Evolutionary conservation across 2,113 vertebrate species (phyloP).

Genomic region (Vireo altiloquus): DNA sequence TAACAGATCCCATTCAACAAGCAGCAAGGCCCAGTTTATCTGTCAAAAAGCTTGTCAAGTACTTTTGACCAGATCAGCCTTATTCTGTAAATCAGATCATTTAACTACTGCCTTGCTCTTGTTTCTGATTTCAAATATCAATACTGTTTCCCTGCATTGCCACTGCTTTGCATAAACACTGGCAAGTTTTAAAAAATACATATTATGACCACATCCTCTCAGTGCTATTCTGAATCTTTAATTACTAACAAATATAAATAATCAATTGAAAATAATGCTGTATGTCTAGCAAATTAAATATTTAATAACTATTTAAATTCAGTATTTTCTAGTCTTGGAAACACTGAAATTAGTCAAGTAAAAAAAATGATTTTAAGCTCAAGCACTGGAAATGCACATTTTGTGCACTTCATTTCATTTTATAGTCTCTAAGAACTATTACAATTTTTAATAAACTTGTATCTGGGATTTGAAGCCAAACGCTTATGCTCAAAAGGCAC

Average conservation of each 20-base stretch:
- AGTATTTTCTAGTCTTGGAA: conserved; percentile 51
- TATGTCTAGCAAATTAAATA: conserved; percentile 53
- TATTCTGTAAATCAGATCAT: neutral
- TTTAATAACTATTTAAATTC: conserved; percentile 69
- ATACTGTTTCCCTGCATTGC: neutral
- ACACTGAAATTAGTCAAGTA: conserved; percentile 68
- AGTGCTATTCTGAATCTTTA: neutral
- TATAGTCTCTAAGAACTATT: conserved; percentile 73
- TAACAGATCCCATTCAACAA: neutral
- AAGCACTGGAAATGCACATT: conserved; percentile 70
- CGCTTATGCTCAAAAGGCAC: conserved; percentile 69
- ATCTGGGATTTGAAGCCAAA: conserved; percentile 73
- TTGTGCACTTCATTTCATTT: conserved; percentile 76
- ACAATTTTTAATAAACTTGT: conserved; percentile 80
- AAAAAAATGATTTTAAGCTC: conserved; percentile 69
- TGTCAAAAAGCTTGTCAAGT: neutral
- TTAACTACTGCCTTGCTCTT: neutral
- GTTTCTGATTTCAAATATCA: neutral
- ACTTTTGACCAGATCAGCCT: neutral
- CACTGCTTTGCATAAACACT: neutral
- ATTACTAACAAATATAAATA: conserved; percentile 44
- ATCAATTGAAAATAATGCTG: neutral
- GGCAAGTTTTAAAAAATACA: neutral
- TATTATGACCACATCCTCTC: neutral
- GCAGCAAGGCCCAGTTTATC: neutral